Evolutionary conservation across 2,797 vertebrate species (phyloP).

Genomic region (Thamnophis elegans): DNA sequence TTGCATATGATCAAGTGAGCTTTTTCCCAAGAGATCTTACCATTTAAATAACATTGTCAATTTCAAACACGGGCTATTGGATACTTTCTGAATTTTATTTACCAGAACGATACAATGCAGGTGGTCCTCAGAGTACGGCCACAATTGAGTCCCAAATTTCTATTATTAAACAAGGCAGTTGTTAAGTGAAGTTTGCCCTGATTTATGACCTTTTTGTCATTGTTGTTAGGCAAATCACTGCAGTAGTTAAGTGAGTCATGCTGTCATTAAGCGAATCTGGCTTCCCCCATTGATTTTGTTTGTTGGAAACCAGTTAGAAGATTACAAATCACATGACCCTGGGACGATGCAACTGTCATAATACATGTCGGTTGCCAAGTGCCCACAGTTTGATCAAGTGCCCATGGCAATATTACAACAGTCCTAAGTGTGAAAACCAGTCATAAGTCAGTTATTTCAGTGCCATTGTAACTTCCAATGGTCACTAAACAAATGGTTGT

Average conservation of each 20-base stretch:
- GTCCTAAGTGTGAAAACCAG: not conserved
- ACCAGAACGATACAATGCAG: not conserved
- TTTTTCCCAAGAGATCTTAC: not conserved
- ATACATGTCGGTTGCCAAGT: not conserved
- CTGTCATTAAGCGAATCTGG: not conserved
- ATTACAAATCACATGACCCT: not conserved
- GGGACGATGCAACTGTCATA: not conserved
- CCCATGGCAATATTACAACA: not conserved
- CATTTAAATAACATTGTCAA: not conserved
- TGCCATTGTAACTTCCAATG: not conserved
- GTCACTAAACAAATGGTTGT: not conserved
- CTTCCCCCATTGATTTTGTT: not conserved
- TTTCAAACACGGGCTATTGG: not conserved
- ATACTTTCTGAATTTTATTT: not conserved
- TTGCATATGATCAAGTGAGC: not conserved
- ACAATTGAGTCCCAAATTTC: not conserved
- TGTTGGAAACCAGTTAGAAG: not conserved
- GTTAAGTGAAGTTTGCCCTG: not conserved
- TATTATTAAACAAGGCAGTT: not conserved
- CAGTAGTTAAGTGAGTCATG: not conserved
- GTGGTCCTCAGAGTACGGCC: not conserved
- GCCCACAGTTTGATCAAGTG: not conserved
- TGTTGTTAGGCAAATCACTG: not conserved
- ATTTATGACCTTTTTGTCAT: not conserved
- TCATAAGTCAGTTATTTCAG: not conserved